Base-by-base conservation (phyloP, 2,797 vertebrate species). In the Chloroceryle inda region DNA sequence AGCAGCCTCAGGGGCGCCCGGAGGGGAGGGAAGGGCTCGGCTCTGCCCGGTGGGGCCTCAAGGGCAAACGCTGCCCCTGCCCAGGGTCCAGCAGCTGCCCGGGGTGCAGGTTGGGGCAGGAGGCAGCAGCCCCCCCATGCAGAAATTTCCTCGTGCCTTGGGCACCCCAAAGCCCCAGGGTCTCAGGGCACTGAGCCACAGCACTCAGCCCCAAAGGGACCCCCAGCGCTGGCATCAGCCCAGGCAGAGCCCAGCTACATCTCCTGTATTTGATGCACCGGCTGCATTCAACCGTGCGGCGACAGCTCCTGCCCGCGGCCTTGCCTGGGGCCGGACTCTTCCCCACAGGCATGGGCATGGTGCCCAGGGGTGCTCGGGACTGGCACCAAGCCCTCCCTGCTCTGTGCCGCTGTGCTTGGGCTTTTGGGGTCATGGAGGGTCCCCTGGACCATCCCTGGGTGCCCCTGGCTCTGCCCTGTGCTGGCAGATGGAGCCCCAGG, bases 151-250 rank as follows among this genome's bases (percentile, higher is more conserved):
- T 21, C 2, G 4, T 9, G 44, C 29, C 37, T 53, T 13, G 23
- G 27, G 5, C 1, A 27, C 61, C 21, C 23, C 52, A 44, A 33
- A 31, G 1, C 11, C 5, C 4, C 37, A 31, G 50, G 31, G 33
- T 4, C 62, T 58, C 10, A 6, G 53, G 14, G 35, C n/a, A 9
- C 23, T 3, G 19, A 49, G 9, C 5, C 19, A 21, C 71, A n/a
- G 13, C 13, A 1, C 1, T 44, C 0, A 1, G 37, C 3, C 29
- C 44, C 40, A 3, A 77, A 44, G 5, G 1, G 6, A 3, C 3
- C 9, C 22, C 26, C 5, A 1, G 14, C 0, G 0, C 45, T 33
- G 74, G 17, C 19, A 42, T 72, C 16, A 0, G 20, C 17, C 35
- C 45, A 0, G 0, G 37, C 42, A 45, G 45, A 74, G 21, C 71